A percentile compares a stretch with the other conserved stretches of the same genome.
phyloP scores from a whole-genome alignment of 1,140 invertebrate species.

The Antheraea mylitta region DNA sequence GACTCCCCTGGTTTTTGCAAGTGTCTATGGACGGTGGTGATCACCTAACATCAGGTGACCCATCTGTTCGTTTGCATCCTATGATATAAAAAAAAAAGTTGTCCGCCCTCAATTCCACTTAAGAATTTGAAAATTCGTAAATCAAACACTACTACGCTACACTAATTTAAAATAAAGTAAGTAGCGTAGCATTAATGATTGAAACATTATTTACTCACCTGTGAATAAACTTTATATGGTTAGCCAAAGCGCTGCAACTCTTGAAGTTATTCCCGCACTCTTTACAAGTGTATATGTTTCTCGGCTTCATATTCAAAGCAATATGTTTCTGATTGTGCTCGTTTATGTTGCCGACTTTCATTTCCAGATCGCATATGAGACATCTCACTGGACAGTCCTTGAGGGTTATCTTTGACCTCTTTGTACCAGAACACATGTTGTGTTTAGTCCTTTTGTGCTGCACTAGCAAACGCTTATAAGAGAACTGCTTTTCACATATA shows the following conservation, averaged over 20 bases:
- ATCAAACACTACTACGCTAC: too few relatives aligned
- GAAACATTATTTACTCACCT: background rate
- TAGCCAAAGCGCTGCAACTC: conserved; percentile 54
- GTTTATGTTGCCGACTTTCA: conserved; percentile 66
- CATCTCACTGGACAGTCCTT: conserved; percentile 68
- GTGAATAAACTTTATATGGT: conserved; percentile 64
- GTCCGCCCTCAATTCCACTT: too few relatives aligned
- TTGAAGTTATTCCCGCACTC: conserved; percentile 65
- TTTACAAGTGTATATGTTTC: conserved; percentile 69
- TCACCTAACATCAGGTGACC: too few relatives aligned
- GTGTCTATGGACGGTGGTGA: too few relatives aligned
- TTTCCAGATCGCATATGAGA: conserved; percentile 67
- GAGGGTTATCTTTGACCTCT: conserved; percentile 59
- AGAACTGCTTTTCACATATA: conserved; percentile 69
- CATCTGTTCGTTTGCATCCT: too few relatives aligned
- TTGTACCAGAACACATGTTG: conserved; percentile 56
- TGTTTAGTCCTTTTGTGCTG: conserved; percentile 66
- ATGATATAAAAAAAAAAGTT: too few relatives aligned
- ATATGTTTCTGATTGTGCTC: conserved; percentile 72
- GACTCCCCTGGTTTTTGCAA: too few relatives aligned
- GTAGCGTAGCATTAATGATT: too few relatives aligned
- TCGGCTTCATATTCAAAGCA: conserved; percentile 60
- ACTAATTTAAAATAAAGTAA: too few relatives aligned
- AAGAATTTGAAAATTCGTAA: too few relatives aligned
- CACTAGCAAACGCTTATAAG: conserved; percentile 54